These are phyloP conservation scores for Zapornia atra DNA, from an alignment of 2,113 vertebrate species.

Conservation along the genomic window DNA sequence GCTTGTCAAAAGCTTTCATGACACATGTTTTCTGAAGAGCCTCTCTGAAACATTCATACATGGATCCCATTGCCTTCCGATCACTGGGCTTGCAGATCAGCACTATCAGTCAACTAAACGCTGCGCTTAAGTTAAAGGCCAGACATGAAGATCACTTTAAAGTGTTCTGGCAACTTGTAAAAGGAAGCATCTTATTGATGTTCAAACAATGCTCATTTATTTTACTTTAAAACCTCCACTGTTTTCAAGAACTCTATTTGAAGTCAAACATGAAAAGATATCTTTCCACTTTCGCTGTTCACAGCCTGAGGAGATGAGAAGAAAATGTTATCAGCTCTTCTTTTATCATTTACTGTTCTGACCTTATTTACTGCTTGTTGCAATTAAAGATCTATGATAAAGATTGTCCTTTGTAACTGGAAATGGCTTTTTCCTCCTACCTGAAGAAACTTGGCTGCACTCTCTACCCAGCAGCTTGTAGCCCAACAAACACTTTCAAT, in stretches of 20 bases:
- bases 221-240: neutral
- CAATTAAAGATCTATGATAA: neutral
- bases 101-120: neutral
- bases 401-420: neutral
- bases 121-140: neutral
- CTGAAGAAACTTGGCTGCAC: neutral
- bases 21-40: neutral
- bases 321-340: neutral
- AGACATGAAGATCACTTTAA: conserved; percentile 1
- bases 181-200: neutral
- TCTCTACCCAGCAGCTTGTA: neutral
- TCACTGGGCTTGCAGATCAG: neutral
- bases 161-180: neutral
- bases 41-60: neutral
- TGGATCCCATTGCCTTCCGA: neutral
- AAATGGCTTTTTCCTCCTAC: neutral
- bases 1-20: neutral
- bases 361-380: conserved; percentile 17
- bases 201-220: neutral
- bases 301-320: neutral
- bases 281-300: conserved; percentile 14
- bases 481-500: neutral
- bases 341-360: neutral
- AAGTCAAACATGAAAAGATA: conserved; percentile 12
- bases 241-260: conserved; percentile 12